Conservation (phyloP, 2,113 vertebrate genomes). For the Menura novaehollandiae region DNA sequence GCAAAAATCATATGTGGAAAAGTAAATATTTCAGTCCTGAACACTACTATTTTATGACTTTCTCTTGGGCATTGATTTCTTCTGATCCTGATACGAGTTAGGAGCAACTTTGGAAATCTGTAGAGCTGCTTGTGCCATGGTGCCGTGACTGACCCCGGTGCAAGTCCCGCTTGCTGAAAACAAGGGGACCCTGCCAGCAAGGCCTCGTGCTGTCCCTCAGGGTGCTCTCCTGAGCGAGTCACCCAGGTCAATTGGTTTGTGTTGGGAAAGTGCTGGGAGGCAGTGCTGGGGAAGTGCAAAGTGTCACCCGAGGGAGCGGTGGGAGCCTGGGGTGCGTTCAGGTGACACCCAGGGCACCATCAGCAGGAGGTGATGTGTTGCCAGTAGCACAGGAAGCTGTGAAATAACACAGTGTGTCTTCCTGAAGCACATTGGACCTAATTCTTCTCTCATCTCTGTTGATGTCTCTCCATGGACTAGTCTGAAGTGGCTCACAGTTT, state of each 20-base stretch:
- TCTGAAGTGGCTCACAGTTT: background rate
- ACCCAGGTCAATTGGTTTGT: background rate
- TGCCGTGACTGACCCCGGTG: rapidly evolving
- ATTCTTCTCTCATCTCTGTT: background rate
- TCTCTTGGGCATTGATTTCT: background rate
- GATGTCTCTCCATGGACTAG: background rate
- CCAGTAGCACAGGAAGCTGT: background rate
- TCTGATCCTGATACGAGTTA: background rate
- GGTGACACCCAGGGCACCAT: background rate
- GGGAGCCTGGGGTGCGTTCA: rapidly evolving
- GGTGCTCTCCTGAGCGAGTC: background rate
- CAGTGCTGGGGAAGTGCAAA: background rate
- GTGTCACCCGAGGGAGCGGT: background rate
- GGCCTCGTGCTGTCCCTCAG: background rate
- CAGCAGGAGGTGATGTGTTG: background rate
- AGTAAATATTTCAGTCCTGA: slow-evolving; percentile 43
- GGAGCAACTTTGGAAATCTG: background rate
- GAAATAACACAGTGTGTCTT: background rate
- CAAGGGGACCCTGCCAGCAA: background rate
- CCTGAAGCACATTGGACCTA: background rate
- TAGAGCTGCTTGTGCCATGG: background rate
- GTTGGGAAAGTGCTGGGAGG: background rate
- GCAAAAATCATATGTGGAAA: slow-evolving; percentile 50
- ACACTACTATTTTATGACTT: slow-evolving; percentile 5
- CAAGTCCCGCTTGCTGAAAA: background rate